These are phyloP conservation scores for Fistularia tabacaria DNA, from an alignment of 2,797 vertebrate genomes.

Conservation along the genomic window DNA sequence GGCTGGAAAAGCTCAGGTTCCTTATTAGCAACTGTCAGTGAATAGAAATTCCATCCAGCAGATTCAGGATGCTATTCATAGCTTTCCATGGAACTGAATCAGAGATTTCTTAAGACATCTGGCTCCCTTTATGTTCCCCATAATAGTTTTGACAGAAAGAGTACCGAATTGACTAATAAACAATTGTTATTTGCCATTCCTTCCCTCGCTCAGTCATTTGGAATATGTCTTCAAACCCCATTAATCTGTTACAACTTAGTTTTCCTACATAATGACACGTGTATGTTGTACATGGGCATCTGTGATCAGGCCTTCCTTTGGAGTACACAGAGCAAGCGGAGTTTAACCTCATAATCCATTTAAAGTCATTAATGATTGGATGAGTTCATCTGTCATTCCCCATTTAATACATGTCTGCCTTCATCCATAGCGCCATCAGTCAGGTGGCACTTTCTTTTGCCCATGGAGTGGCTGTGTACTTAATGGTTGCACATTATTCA, in stretches of 20 bases:
- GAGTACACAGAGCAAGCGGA: conserved; percentile 19
- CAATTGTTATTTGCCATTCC: conserved; percentile 40
- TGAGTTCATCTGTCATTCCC: conserved; percentile 61
- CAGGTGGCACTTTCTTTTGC: conserved; percentile 44
- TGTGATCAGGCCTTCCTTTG: conserved; percentile 2
- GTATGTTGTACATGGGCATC: too few relatives aligned
- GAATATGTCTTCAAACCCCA: conserved; percentile 35
- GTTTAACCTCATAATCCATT: conserved; percentile 59
- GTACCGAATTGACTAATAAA: conserved; percentile 52
- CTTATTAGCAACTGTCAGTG: conserved; percentile 36
- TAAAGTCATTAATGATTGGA: conserved; percentile 65
- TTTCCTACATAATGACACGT: not conserved
- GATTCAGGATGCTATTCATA: conserved; percentile 66
- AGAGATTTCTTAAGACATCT: conserved; percentile 53
- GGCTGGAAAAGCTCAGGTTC: conserved; percentile 37
- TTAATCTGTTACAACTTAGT: conserved; percentile 20
- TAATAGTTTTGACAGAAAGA: conserved; percentile 31
- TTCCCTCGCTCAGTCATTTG: conserved; percentile 22
- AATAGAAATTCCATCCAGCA: conserved; percentile 53
- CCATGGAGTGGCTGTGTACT: conserved; percentile 40
- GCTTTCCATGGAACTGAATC: conserved; percentile 67
- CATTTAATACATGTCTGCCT: conserved; percentile 58
- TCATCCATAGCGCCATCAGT: conserved; percentile 62
- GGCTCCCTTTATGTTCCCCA: conserved; percentile 22
- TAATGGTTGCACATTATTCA: conserved; percentile 62